phyloP scores from a whole-genome alignment of 2,797 vertebrate species.

The Hozukius guyotensis region DNA sequence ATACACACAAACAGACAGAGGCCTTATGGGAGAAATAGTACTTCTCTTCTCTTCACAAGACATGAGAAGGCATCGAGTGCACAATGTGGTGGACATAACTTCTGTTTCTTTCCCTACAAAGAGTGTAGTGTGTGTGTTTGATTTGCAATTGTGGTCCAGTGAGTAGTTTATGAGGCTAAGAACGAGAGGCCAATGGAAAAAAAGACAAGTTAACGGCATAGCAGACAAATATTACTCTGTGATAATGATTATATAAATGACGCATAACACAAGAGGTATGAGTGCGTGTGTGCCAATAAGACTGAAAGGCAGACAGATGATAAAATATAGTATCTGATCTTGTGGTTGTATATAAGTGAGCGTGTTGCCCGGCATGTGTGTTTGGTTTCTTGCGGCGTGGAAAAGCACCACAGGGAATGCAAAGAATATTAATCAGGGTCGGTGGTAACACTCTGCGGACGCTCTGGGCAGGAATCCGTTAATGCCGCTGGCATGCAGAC shows the following conservation, averaged over 20 bases:
- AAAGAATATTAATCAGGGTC: slow-evolving; percentile 49
- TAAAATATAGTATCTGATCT: slow-evolving; percentile 32
- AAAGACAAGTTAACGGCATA: slow-evolving; percentile 22
- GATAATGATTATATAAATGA: slow-evolving; percentile 51
- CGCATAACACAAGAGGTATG: background rate
- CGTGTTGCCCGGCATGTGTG: slow-evolving; percentile 53
- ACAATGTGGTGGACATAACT: slow-evolving; percentile 17
- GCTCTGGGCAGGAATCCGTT: slow-evolving; percentile 28
- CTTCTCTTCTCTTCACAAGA: background rate
- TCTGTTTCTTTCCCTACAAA: slow-evolving; percentile 16
- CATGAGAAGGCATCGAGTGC: slow-evolving; percentile 19
- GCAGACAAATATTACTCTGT: slow-evolving; percentile 50
- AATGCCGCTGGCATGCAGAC: slow-evolving; percentile 14
- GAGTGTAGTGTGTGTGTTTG: slow-evolving; percentile 3
- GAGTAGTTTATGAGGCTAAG: slow-evolving; percentile 31
- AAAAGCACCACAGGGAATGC: slow-evolving; percentile 44
- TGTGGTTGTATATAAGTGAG: slow-evolving; percentile 51
- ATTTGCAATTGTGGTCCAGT: slow-evolving; percentile 38
- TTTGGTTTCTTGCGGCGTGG: slow-evolving; percentile 60
- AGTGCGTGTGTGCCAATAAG: background rate
- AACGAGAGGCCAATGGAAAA: slow-evolving; percentile 30
- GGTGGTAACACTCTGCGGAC: slow-evolving; percentile 44
- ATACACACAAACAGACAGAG: background rate
- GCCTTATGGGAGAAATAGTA: background rate
- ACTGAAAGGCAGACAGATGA: slow-evolving; percentile 5